phyloP scores from a whole-genome alignment of 2,797 vertebrate species.

The Phoeniculus purpureus region DNA sequence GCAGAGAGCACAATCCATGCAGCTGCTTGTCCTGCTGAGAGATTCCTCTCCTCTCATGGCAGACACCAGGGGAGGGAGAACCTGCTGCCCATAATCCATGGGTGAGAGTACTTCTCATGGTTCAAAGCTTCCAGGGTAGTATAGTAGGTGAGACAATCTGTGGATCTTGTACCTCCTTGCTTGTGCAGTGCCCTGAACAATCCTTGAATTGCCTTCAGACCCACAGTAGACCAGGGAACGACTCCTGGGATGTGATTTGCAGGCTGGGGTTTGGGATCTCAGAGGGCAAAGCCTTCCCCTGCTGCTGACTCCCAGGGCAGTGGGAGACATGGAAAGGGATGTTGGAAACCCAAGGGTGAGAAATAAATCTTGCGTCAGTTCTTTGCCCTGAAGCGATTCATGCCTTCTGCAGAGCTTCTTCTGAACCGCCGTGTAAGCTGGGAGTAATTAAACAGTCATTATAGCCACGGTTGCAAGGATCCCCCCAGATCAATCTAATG shows the following conservation, averaged over 20 bases:
- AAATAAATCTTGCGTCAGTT: conserved; percentile 54
- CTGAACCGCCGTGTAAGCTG: conserved; percentile 35
- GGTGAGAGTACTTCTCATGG: background rate
- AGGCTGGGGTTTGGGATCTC: background rate
- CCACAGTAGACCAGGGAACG: fast-evolving
- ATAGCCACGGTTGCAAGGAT: conserved; percentile 12
- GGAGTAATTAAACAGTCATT: conserved; percentile 67
- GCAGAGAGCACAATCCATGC: background rate
- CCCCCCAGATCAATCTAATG: conserved; percentile 57
- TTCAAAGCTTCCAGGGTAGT: background rate
- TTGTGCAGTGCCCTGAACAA: background rate
- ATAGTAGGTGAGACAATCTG: background rate
- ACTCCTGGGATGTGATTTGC: background rate
- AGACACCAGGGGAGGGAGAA: background rate
- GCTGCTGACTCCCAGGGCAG: background rate
- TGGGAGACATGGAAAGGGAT: background rate
- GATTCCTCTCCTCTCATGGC: background rate
- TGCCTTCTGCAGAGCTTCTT: conserved; percentile 35
- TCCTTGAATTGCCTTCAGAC: background rate
- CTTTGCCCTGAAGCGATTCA: background rate
- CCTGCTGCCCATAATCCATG: background rate
- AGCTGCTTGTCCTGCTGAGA: background rate
- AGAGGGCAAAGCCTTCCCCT: background rate
- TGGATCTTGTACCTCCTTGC: background rate
- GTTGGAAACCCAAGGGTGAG: conserved; percentile 4